Evolutionary conservation across 2,888 invertebrate genomes (phyloP).

Genomic region (Nesidiocoris tenuis): DNA sequence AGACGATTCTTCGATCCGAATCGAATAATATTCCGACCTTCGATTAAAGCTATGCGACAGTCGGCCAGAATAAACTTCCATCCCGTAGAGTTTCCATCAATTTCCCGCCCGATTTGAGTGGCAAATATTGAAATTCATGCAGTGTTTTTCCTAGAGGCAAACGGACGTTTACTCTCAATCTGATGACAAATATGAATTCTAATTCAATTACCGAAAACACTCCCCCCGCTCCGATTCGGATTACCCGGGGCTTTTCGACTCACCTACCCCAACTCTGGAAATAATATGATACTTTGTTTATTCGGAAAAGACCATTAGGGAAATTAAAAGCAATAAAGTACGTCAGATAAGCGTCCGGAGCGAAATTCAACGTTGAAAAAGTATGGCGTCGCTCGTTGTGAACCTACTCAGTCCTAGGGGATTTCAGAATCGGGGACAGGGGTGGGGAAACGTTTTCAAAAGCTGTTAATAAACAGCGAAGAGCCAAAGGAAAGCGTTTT

Average conservation of each 20-base stretch:
- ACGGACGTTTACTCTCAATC: neutral
- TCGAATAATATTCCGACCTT: no score
- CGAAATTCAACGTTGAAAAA: neutral
- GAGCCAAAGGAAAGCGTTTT: neutral
- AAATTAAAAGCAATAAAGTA: slow-evolving; percentile 30
- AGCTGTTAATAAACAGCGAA: slow-evolving; percentile 28
- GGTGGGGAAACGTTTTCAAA: neutral
- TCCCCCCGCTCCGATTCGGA: neutral
- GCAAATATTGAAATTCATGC: no score
- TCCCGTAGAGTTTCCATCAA: no score
- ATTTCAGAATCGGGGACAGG: neutral
- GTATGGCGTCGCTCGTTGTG: neutral
- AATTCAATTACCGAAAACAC: slow-evolving; percentile 13
- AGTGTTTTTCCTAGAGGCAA: no score
- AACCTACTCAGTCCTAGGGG: neutral
- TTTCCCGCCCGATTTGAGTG: no score
- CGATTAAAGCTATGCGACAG: no score
- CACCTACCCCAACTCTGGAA: slow-evolving; percentile 13
- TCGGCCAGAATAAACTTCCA: no score
- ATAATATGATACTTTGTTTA: slow-evolving; percentile 28
- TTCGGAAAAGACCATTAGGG: slow-evolving; percentile 28
- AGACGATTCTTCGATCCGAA: no score
- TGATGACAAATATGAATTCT: neutral
- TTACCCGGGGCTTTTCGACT: neutral
- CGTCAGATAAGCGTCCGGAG: neutral